Evolutionary conservation across 2,797 vertebrate species (phyloP).

Genomic region (Diplodus puntazzo): DNA sequence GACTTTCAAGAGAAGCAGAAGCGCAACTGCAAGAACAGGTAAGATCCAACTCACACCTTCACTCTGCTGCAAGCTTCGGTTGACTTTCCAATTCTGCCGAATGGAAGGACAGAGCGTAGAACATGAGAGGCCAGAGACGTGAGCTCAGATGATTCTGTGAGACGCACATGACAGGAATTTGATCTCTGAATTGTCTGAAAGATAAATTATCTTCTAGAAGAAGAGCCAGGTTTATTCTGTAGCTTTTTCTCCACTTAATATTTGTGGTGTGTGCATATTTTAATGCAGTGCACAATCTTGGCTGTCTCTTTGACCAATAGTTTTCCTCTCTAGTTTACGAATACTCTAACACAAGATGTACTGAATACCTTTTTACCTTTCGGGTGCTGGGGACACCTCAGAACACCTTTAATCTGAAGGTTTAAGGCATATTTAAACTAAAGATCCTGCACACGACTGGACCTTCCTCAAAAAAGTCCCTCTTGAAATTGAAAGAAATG

Average conservation of each 20-base stretch:
- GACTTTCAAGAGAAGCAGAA: background rate
- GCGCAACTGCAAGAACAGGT: slow-evolving; percentile 48
- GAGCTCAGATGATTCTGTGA: background rate
- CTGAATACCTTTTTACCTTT: background rate
- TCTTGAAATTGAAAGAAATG: too few species aligned
- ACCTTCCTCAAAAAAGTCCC: too few species aligned
- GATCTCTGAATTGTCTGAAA: background rate
- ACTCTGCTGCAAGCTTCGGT: background rate
- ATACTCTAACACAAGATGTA: background rate
- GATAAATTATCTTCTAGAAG: background rate
- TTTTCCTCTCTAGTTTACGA: background rate
- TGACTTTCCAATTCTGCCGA: background rate
- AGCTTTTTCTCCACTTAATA: background rate
- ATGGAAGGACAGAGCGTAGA: background rate
- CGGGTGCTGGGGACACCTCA: background rate
- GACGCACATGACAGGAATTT: too few species aligned
- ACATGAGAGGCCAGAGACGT: background rate
- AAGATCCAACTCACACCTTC: slow-evolving; percentile 29
- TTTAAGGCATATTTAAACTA: background rate
- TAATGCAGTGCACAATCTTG: too few species aligned
- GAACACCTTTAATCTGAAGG: background rate
- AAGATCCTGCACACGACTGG: too few species aligned
- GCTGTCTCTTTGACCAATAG: background rate
- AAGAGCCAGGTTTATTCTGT: background rate
- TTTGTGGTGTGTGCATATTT: background rate